These are phyloP conservation scores for Hirudinaria manillensis DNA, from an alignment of 2,888 invertebrate genomes.

Conservation along the genomic window DNA sequence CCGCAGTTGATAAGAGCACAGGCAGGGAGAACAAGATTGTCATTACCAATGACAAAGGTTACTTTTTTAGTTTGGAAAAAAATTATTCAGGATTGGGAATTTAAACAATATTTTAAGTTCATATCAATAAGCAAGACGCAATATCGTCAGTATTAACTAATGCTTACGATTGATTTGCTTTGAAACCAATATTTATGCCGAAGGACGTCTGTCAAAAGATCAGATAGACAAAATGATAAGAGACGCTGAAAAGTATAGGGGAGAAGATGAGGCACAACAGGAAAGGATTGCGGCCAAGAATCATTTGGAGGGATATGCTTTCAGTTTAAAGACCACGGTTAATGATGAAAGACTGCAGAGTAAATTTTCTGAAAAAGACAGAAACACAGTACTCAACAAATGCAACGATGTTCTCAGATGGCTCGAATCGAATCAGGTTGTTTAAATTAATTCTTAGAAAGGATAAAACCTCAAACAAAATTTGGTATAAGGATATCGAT, in stretches of 20 bases:
- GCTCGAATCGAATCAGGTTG: constrained; percentile 58
- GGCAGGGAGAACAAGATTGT: constrained; percentile 58
- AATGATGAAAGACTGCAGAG: constrained; percentile 88
- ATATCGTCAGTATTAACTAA: constrained; percentile 35
- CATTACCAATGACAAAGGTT: constrained; percentile 64
- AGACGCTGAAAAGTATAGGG: constrained; percentile 43
- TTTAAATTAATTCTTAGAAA: too few relatives aligned
- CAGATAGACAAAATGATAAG: constrained; percentile 70
- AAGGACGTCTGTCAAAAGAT: constrained; percentile 64
- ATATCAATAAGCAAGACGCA: background rate
- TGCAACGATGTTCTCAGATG: constrained; percentile 76
- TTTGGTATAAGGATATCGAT: too few relatives aligned
- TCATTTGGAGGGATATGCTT: constrained; percentile 42
- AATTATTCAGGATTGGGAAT: background rate
- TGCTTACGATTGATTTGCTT: background rate
- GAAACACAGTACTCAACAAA: constrained; percentile 70
- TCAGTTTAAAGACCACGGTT: constrained; percentile 77
- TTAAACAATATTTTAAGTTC: background rate
- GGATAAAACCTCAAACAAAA: too few relatives aligned
- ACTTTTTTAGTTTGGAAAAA: background rate
- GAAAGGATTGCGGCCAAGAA: constrained; percentile 42
- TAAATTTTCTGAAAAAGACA: constrained; percentile 71
- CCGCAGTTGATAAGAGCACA: constrained; percentile 75
- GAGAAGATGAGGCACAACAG: constrained; percentile 48
- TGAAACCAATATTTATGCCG: background rate